These are phyloP conservation scores for Phengaris arion DNA, from an alignment of 2,888 invertebrate species.

Conservation along the genomic window DNA sequence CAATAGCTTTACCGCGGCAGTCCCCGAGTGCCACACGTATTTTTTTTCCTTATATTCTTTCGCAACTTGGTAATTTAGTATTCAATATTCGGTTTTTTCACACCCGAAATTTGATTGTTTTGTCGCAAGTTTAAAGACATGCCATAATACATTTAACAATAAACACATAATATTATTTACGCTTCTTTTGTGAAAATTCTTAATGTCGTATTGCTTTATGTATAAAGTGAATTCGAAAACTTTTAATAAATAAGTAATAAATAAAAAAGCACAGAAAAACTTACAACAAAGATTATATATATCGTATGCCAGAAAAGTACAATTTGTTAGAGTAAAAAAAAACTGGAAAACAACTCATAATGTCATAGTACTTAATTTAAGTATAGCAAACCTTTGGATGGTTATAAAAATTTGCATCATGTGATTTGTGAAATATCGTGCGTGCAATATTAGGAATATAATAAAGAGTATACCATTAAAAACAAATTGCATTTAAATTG, in stretches of 20 bases:
- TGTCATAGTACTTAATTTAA: background rate
- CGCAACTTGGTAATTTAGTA: too few species aligned
- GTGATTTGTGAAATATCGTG: background rate
- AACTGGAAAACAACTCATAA: background rate
- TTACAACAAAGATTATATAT: background rate
- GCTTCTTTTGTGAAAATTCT: background rate
- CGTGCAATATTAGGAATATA: background rate
- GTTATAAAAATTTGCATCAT: too few species aligned
- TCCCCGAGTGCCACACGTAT: too few species aligned
- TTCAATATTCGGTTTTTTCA: too few species aligned
- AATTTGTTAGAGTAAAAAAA: background rate
- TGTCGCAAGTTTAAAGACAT: too few species aligned
- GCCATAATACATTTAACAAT: background rate
- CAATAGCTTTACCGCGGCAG: too few species aligned
- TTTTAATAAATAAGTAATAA: background rate
- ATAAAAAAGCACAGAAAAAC: background rate
- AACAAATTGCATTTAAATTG: slow-evolving; percentile 12
- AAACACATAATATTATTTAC: background rate
- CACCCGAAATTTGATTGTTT: too few species aligned
- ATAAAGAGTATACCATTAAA: background rate
- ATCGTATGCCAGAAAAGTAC: background rate
- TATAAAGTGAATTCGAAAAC: background rate
- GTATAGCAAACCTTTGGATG: background rate
- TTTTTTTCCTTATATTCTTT: too few species aligned
- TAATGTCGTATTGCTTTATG: background rate